Conservation (phyloP, 1,140 invertebrate species). For the Camponotus floridanus region DNA sequence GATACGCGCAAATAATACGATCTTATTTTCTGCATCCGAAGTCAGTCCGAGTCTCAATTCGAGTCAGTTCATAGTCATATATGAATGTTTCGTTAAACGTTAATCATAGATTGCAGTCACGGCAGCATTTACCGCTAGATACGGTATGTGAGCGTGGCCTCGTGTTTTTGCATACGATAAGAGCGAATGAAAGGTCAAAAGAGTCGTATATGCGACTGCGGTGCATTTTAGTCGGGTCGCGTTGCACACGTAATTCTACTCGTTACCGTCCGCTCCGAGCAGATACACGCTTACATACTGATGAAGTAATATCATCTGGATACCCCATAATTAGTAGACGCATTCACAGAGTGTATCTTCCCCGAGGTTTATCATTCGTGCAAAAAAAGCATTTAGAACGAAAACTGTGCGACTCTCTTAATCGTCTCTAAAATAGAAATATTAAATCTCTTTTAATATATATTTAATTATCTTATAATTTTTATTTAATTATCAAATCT, state of each 20-base stretch:
- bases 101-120: slow-evolving; percentile 12
- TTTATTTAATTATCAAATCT: too few relatives aligned
- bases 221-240: slow-evolving; percentile 42
- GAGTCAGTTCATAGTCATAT: not conserved
- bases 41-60: not conserved
- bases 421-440: not conserved
- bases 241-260: slow-evolving; percentile 43
- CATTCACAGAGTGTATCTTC: not conserved
- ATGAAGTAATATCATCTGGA: slow-evolving; percentile 13
- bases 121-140: slow-evolving; percentile 26
- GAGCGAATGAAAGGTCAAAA: slow-evolving; percentile 53
- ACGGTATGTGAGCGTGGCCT: not conserved
- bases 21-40: too few relatives aligned
- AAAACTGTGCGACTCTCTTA: too few relatives aligned
- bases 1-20: too few relatives aligned
- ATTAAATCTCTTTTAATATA: too few relatives aligned
- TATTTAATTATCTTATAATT: too few relatives aligned
- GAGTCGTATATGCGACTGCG: slow-evolving; percentile 25
- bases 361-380: not conserved
- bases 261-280: slow-evolving; percentile 1
- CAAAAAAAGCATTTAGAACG: not conserved
- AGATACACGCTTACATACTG: slow-evolving; percentile 19
- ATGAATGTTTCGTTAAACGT: slow-evolving; percentile 14
- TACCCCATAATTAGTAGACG: not conserved
- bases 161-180: slow-evolving; percentile 55